Evolutionary conservation across 1,140 invertebrate genomes (phyloP), one percentile per base, ranked within the genome.

Genomic region (Solenopsis invicta): DNA sequence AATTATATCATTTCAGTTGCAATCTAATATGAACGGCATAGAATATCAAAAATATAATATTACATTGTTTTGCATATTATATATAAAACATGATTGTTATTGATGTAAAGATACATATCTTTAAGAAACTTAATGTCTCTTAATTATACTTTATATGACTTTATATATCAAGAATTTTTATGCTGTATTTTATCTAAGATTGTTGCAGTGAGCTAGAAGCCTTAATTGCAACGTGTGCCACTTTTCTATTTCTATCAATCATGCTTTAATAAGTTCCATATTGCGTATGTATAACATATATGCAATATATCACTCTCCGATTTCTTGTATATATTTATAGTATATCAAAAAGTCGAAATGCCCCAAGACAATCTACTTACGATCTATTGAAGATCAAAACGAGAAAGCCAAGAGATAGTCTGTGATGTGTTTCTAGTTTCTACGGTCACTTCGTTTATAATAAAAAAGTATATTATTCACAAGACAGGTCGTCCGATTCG

Each of bases 211-310:
- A 41, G 37, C 37, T 41, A 41, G 2, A 41, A 3, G 24, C 34
- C 24, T 64, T 77, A 64, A 77, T 77, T 77, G 41, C n/a, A 45
- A 34, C 21, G 41, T 78, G 41, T 78, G 45, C 8, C 41, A 48
- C 24, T 78, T 24, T 48, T 78, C 29, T 10, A n/a, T 64, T n/a
- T 16, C 16, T 59, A 21, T 12, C 16, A 10, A 18, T 64, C 41
- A 34, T 62, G 4, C 16, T 16, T 77, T 48, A 29, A 29, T 29
- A 21, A n/a, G 8, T 59, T 18, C 9, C 67, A 13, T 34, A 48
- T 24, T 77, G 24, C 13, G 12, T 13, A 52, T 52, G 13, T 52
- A 52, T 52, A 52, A 52, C 4, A 16, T 56, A 21, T 56, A 56
- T 56, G 6, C 52, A 54, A 74, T 54, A 54, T 37, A 18, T 18